A percentile compares a stretch with the other conserved stretches of the same genome.
These are phyloP conservation scores for Anhinga rufa DNA, from an alignment of 2,113 vertebrate genomes.

Conservation along the genomic window DNA sequence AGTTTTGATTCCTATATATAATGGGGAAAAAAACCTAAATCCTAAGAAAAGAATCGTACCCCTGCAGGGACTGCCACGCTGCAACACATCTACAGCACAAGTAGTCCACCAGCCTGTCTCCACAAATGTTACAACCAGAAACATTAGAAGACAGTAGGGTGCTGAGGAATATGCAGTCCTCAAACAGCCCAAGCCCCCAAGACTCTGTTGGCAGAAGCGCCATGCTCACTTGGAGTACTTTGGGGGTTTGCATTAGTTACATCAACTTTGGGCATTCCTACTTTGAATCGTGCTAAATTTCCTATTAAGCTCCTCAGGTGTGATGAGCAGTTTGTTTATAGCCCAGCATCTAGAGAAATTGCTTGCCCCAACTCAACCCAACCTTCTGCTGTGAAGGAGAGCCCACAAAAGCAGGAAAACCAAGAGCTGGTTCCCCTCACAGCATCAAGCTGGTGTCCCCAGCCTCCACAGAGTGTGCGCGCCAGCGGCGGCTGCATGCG, in stretches of 20 bases:
- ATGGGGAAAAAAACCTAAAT: background rate
- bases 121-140: background rate
- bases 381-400: background rate
- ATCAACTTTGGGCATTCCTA: background rate
- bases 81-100: background rate
- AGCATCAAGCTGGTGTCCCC: rapidly evolving
- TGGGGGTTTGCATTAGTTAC: background rate
- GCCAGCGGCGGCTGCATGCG: background rate
- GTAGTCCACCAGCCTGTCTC: background rate
- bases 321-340: rapidly evolving
- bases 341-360: background rate
- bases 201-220: background rate
- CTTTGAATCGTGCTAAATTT: rapidly evolving
- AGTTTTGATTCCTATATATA: background rate
- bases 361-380: rapidly evolving
- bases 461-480: rapidly evolving
- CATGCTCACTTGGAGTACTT: background rate
- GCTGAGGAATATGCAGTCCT: background rate
- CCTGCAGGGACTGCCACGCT: background rate
- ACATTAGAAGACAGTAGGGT: background rate
- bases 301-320: background rate
- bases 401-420: rapidly evolving
- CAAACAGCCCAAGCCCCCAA: background rate
- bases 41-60: background rate
- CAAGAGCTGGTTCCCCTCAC: rapidly evolving